A percentile compares a stretch with the other conserved stretches of the same genome.
Conservation (phyloP, 2,113 vertebrate genomes). For the Larimichthys polyactis region DNA sequence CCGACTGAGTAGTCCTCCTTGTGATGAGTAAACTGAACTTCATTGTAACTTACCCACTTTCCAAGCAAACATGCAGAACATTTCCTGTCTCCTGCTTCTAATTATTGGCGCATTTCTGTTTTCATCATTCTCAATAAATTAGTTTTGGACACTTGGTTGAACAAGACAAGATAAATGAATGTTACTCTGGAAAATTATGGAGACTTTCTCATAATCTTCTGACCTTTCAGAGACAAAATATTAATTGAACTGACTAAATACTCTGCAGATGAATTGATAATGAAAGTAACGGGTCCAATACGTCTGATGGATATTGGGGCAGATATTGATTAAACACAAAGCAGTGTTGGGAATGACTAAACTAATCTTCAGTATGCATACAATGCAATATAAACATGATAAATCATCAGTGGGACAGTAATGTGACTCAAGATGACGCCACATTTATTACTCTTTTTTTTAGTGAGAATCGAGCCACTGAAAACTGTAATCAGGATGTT, state of each 20-base stretch:
- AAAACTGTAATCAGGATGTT: neutral
- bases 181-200: neutral
- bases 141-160: neutral
- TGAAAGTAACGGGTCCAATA: neutral
- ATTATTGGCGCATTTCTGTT: neutral
- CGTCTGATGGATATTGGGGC: neutral
- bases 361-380: too few species aligned
- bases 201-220: neutral
- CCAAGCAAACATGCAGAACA: neutral
- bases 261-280: neutral
- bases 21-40: neutral
- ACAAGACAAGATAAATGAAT: neutral
- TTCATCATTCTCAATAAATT: neutral
- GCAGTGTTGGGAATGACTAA: too few species aligned
- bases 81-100: neutral
- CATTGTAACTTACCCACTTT: neutral
- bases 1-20: neutral
- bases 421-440: neutral
- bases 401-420: neutral
- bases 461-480: neutral
- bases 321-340: too few species aligned
- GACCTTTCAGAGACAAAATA: neutral
- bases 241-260: neutral
- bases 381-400: neutral
- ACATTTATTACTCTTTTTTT: neutral